Evolutionary conservation across 2,888 invertebrate genomes (phyloP), one percentile per base, ranked within the genome.

Genomic region (Anagyrus pseudococci): DNA sequence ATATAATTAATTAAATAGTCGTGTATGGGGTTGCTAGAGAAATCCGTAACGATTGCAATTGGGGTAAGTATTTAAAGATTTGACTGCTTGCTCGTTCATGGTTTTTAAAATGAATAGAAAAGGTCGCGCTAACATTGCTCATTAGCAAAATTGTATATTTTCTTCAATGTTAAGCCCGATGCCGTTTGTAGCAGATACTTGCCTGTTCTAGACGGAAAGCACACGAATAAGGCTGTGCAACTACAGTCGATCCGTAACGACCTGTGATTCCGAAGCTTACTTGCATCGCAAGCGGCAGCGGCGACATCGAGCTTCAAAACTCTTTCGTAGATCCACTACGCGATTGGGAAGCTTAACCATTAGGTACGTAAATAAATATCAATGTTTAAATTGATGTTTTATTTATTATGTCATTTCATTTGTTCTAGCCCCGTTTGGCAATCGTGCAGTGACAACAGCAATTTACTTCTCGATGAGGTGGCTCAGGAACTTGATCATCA

Each of bases 351-450:
- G 33, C 33, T 37, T 37, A 15, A 37, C 33, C 33, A 37, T 37
- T 2, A 37, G 33, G 33, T 37, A 8, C 33, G 10, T 29, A 29
- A 7, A 29, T 37, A 13, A 41, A 1, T 52, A 3, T 17, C 1
- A 13, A 15, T n/a, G 25, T 13, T 22, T 4, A 47, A 6, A 23
- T 47, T 22, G 3, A 22, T 47, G 4, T 15, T 49, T 10, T 15
- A 49, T 49, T 26, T 17, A n/a, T 47, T 47, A 8, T 48, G 2
- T 17, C 1, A 23, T 22, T 29, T 49, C n/a, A 48, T 25, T 48
- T 15, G 71, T 79, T 80, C 74, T 73, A 81, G 80, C 76, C 80
- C 80, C 75, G 78, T 80, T 69, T 80, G 80, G 80, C 76, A 77
- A 72, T 77, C 77, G 75, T 66, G 66, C 37, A 63, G 43, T 44